phyloP scores from a whole-genome alignment of 2,797 vertebrate genomes.

The Poecilia wingei region DNA sequence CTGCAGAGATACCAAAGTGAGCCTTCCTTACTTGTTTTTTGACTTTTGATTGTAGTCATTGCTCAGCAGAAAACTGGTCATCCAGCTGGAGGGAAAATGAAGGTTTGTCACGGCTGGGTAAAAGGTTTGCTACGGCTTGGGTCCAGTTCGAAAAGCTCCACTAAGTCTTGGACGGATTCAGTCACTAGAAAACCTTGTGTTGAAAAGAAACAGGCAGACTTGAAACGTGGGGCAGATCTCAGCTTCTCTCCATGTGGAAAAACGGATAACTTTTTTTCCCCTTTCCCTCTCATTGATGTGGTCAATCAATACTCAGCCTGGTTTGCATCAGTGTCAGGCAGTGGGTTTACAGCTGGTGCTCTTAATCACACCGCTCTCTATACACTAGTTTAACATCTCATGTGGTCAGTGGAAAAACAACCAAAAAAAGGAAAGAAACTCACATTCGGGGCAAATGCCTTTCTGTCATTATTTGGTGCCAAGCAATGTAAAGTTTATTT shows the following conservation, averaged over 20 bases:
- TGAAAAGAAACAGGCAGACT: slow-evolving; percentile 54
- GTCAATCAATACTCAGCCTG: slow-evolving; percentile 71
- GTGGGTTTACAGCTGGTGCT: slow-evolving; percentile 41
- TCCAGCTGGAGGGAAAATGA: slow-evolving; percentile 70
- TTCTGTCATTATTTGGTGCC: slow-evolving; percentile 50
- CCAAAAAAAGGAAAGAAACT: not conserved
- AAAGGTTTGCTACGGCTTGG: slow-evolving; percentile 77
- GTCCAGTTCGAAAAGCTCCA: slow-evolving; percentile 41
- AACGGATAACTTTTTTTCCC: slow-evolving; percentile 64
- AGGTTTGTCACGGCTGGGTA: slow-evolving; percentile 49
- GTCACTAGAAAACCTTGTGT: slow-evolving; percentile 66
- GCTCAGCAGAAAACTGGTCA: slow-evolving; percentile 63
- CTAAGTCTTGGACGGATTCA: slow-evolving; percentile 53
- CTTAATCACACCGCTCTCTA: slow-evolving; percentile 46
- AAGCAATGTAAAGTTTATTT: slow-evolving; percentile 62
- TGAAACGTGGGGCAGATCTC: slow-evolving; percentile 41
- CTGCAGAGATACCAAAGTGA: slow-evolving; percentile 29
- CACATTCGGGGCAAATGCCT: slow-evolving; percentile 18
- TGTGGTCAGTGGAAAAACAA: slow-evolving; percentile 32
- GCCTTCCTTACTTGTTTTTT: slow-evolving; percentile 44
- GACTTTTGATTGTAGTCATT: slow-evolving; percentile 59
- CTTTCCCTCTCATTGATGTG: slow-evolving; percentile 67
- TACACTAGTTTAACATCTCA: slow-evolving; percentile 37
- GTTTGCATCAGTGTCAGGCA: slow-evolving; percentile 65
- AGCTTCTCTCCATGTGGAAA: slow-evolving; percentile 60